Percentiles rank a stretch among this genome's conserved stretches.
These are phyloP conservation scores for Neofelis nebulosa DNA, from an alignment of 2,113 vertebrate genomes.

Conservation along the genomic window DNA sequence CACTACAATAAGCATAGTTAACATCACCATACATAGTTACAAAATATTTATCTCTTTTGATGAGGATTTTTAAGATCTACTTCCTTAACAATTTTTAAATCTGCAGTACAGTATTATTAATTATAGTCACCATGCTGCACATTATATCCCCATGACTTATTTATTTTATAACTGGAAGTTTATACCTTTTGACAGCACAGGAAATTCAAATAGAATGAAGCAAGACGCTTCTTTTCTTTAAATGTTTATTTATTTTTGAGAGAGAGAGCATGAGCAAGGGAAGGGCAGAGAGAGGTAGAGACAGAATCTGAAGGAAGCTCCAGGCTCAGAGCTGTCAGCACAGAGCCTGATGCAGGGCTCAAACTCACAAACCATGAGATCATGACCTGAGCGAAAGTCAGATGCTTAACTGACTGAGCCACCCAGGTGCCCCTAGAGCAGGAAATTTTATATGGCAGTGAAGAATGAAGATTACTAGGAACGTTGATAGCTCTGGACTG, in stretches of 20 bases:
- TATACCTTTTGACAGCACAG: background rate
- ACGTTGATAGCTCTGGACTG: background rate
- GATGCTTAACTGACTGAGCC: too few species aligned
- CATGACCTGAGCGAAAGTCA: too few species aligned
- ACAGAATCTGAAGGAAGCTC: too few species aligned
- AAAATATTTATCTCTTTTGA: background rate
- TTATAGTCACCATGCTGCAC: background rate
- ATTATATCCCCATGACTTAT: background rate
- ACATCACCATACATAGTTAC: background rate
- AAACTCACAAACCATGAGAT: too few species aligned
- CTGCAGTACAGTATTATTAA: background rate
- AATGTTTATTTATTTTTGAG: too few species aligned
- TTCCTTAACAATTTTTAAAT: background rate
- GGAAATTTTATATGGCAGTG: background rate
- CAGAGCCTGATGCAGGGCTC: too few species aligned
- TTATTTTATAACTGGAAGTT: background rate
- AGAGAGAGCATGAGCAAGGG: too few species aligned
- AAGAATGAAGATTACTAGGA: background rate
- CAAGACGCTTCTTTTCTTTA: too few species aligned
- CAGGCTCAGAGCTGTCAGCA: too few species aligned
- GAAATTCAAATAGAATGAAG: background rate
- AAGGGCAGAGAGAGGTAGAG: too few species aligned
- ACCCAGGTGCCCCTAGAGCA: too few species aligned
- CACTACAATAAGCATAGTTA: background rate
- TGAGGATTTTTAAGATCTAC: background rate